Evolutionary conservation across 1,140 invertebrate species (phyloP), one percentile per base, ranked within the genome.

Genomic region (Zaprionus davidi): DNA sequence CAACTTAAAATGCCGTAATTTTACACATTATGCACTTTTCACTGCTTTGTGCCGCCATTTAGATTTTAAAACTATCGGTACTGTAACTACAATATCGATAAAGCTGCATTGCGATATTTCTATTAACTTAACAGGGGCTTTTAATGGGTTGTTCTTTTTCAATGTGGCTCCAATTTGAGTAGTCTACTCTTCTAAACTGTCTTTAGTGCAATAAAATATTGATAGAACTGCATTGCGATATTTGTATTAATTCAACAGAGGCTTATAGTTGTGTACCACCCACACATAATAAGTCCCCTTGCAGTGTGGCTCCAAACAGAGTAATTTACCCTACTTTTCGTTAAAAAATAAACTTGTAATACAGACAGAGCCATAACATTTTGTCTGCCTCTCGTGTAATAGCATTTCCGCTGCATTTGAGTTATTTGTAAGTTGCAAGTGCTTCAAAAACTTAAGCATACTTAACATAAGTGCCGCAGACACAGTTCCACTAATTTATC

Each of bases 341-440:
- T 46, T 46, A 12, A 24, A 60, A 44, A 17, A 69, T 31, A 24
- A 4, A 51, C 11, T 12, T 51, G 46, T 51, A 11, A 51, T 24
- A 13, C 34, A 20, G 22, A 41, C 15, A 38, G 12, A 38, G 46
- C 13, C 2, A 58, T 22, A 51, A n/a, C 12, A 51, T 20, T 51
- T 22, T 2, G 17, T 76, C 79, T 74, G 44, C 67, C 69, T 82
- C 64, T 76, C 76, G 79, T 85, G 83, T 77, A 71, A 83, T 74
- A 59, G 57, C 66, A 83, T 80, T 80, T 86, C 76, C 80, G 72
- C 49, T 74, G 83, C 71, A 53, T 67, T 66, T 78, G 46, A 77
- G 68, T 81, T 77, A 53, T 44, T 71, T 74, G 53, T 63, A 77
- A 70, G 59, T 46, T 46, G 46, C 46, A 51, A 51, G 46, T 34